Base-by-base conservation (phyloP, 2,888 invertebrate species). In the Agrotis ipsilon region DNA sequence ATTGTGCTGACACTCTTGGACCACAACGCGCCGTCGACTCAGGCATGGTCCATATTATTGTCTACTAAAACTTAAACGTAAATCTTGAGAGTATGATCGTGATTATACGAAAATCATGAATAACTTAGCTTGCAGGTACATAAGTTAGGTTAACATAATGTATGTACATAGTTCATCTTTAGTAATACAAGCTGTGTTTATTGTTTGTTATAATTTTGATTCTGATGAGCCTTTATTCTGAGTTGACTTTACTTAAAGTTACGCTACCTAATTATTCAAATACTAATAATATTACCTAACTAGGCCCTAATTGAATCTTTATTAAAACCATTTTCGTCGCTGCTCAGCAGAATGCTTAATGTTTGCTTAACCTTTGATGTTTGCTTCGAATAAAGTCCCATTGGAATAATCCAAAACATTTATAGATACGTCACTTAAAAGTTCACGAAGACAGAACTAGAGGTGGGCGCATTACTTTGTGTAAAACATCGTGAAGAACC, bases 371-470 rank as follows among this genome's bases (percentile, higher is more conserved):
- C n/a, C n/a, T n/a, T n/a, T n/a, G n/a, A n/a, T n/a, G n/a, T n/a
- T n/a, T n/a, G n/a, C n/a, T n/a, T n/a, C n/a, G n/a, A n/a, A n/a
- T n/a, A n/a, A n/a, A n/a, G n/a, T n/a, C 46, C 57, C 57, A 43
- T 48, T 72, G 27, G 18, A 65, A 58, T 57, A 66, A 32, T 58
- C 32, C 7, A 24, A 55, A 68, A 49, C 43, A 59, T 48, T 69
- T 70, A 57, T 54, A 19, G 60, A 61, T 24, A 76, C 52, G 32
- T 64, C 64, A 69, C 70, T 73, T 73, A 59, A 65, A 80, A 77
- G 67, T 73, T 73, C 57, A 43, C n/a, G n/a, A n/a, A n/a, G n/a
- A n/a, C n/a, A n/a, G n/a, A n/a, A n/a, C n/a, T n/a, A n/a, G n/a
- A n/a, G n/a, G n/a, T n/a, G n/a, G n/a, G n/a, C n/a, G n/a, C n/a